phyloP scores from a whole-genome alignment of 2,888 invertebrate genomes.

The Alsophila aescularia region DNA sequence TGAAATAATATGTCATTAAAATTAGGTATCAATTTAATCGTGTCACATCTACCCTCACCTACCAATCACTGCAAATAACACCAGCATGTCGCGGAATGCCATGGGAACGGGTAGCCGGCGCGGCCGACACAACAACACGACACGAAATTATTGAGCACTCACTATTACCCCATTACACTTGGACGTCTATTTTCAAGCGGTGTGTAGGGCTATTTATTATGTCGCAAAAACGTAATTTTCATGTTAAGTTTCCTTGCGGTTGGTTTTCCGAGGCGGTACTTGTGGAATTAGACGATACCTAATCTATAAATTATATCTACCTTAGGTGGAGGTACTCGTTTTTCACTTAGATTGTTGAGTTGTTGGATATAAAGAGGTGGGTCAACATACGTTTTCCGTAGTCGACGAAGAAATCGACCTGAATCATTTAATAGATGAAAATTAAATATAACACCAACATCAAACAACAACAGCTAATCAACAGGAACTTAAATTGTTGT shows the following conservation, averaged over 20 bases:
- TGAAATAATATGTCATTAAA: too few species aligned
- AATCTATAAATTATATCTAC: not conserved
- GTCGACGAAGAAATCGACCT: too few species aligned
- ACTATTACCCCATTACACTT: conserved; percentile 62
- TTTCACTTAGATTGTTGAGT: too few species aligned
- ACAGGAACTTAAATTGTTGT: too few species aligned
- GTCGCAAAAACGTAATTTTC: conserved; percentile 27
- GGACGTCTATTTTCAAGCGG: conserved; percentile 25
- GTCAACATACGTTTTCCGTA: too few species aligned
- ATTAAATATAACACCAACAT: too few species aligned
- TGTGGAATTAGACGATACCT: not conserved
- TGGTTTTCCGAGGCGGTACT: conserved; percentile 9
- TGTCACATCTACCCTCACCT: conserved; percentile 23
- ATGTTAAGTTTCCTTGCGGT: conserved; percentile 20
- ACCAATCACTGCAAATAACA: conserved; percentile 58
- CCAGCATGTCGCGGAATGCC: conserved; percentile 71
- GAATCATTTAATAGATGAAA: too few species aligned
- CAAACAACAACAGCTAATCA: too few species aligned
- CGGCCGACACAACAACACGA: conserved; percentile 55
- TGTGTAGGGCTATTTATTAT: conserved; percentile 19
- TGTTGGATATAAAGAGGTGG: too few species aligned
- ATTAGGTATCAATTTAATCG: not conserved
- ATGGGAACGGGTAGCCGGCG: conserved; percentile 73
- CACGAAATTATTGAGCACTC: conserved; percentile 69
- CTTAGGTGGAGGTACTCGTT: too few species aligned